Evolutionary conservation across 2,888 invertebrate species (phyloP), one percentile per base, ranked within the genome.

Genomic region (Buathra laborator): DNA sequence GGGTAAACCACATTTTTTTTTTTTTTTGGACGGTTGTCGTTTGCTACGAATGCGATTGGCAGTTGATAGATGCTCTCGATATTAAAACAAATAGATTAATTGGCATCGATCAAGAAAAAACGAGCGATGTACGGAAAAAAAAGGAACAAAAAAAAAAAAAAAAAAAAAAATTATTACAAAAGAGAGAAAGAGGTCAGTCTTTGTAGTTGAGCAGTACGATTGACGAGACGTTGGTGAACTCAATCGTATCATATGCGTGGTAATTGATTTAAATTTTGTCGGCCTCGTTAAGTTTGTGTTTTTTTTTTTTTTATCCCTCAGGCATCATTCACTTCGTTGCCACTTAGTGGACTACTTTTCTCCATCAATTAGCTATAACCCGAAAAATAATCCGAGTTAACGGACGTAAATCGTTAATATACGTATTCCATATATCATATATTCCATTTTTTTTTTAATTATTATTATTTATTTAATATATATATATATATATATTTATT

Each of bases 221-320:
- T 62, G 77, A 71, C 71, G 66, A 77, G 84, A 81, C 44, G 74
- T 68, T 72, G 51, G 70, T 62, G 48, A 84, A 84, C 81, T 84
- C 81, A 76, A 76, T 80, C 80, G 48, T 71, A 70, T 68, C 51
- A 56, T 76, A 70, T 67, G 81, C 74, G 56, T 81, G 81, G 81
- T 81, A 81, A 84, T 84, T 84, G 70, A 84, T 84, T 81, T 81
- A 81, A 81, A 81, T 84, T 81, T 74, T 81, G 74, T 78, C 84
- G 68, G 84, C 84, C 78, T 77, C 81, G 77, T 62, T 56, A 72
- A 81, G 59, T 78, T 51, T 78, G 44, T 68, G 0, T 37, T 37
- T 37, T 37, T 37, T 37, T 37, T 37, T 37, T 37, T 37, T 37
- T 37, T 53, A 84, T 84, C 81, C 84, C 84, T 84, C 81, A 74